A percentile compares a stretch with the other conserved stretches of the same genome.
Evolutionary conservation across 2,113 vertebrate genomes (phyloP).

Genomic region (Tympanuchus pallidicinctus): DNA sequence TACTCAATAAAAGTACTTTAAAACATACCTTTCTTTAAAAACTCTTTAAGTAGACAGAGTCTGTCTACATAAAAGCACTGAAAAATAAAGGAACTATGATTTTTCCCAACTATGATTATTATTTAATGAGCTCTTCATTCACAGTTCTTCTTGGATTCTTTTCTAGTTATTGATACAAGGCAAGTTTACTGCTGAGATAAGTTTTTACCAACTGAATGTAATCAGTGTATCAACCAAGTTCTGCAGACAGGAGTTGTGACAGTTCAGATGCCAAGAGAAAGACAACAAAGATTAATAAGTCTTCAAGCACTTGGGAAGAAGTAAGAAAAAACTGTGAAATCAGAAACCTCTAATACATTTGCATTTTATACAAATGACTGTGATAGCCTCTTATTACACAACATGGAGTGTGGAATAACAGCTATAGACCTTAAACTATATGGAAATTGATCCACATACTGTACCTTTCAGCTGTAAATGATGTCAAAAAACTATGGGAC

Average conservation of each 20-base stretch:
- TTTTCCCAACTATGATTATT: not conserved
- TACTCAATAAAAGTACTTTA: not conserved
- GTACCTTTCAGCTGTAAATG: not conserved
- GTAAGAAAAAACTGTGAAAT: not conserved
- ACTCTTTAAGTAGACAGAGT: not conserved
- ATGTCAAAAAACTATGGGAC: not conserved
- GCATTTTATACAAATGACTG: slow-evolving; percentile 4
- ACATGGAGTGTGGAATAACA: not conserved
- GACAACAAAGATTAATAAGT: not conserved
- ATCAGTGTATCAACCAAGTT: not conserved
- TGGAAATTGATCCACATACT: not conserved
- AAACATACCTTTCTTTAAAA: not conserved
- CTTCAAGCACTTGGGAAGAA: not conserved
- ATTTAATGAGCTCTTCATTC: not conserved
- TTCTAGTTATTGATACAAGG: not conserved
- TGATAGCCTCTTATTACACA: slow-evolving; percentile 1
- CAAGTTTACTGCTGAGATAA: not conserved
- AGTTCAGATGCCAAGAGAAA: not conserved
- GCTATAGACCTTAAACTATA: slow-evolving; percentile 2
- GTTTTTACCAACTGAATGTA: not conserved
- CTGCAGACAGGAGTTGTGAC: not conserved
- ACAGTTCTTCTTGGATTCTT: not conserved
- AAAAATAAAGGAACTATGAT: not conserved
- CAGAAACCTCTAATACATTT: not conserved
- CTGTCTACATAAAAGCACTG: not conserved